Evolutionary conservation across 2,888 invertebrate species (phyloP).

Genomic region (Eupeodes luniger): DNA sequence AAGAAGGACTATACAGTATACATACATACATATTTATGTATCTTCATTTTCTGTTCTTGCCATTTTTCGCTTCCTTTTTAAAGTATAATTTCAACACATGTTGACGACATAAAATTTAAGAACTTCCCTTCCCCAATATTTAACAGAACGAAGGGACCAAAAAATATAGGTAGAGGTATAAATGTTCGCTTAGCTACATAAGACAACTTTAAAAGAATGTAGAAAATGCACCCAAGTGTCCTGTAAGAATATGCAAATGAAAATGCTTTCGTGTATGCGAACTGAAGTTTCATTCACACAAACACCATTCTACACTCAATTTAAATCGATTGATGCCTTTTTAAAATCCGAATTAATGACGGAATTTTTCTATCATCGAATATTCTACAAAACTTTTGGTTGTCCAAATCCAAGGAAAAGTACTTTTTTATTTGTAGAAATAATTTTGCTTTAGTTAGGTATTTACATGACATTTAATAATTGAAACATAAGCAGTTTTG

Average conservation of each 20-base stretch:
- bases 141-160: not conserved
- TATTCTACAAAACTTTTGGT: too few relatives aligned
- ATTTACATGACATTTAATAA: too few relatives aligned
- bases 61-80: conserved; percentile 7
- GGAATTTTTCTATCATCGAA: too few relatives aligned
- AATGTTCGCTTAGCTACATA: not conserved
- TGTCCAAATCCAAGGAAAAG: too few relatives aligned
- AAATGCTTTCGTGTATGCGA: conserved; percentile 56
- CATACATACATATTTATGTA: too few relatives aligned
- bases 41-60: conserved; percentile 5
- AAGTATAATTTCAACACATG: conserved; percentile 48
- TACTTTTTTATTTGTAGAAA: too few relatives aligned
- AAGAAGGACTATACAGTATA: conserved; percentile 42
- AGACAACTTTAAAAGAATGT: conserved; percentile 19
- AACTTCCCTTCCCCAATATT: conserved; percentile 25
- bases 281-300: conserved; percentile 29
- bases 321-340: not conserved
- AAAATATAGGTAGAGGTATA: not conserved
- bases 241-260: conserved; percentile 66
- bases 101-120: conserved; percentile 55
- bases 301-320: not conserved
- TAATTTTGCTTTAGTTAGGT: too few relatives aligned
- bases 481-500: too few relatives aligned
- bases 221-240: conserved; percentile 58
- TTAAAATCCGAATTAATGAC: not conserved